These are phyloP conservation scores for Sparus aurata DNA, from an alignment of 2,797 vertebrate species.

Conservation along the genomic window DNA sequence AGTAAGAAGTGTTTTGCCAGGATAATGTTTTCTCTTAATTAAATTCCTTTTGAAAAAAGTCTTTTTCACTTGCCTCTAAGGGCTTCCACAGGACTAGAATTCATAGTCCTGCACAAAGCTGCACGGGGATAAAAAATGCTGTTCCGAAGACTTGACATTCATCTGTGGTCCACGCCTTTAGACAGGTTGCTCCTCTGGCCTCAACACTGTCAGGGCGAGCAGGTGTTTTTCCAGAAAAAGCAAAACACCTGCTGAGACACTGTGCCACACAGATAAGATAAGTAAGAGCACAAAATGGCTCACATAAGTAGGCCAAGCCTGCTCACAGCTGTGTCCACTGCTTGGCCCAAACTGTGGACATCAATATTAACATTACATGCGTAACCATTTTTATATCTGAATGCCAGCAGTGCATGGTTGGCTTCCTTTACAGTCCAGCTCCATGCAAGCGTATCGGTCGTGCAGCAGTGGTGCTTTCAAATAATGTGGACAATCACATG, in stretches of 20 bases:
- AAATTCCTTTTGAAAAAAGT: too few relatives aligned
- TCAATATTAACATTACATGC: neutral
- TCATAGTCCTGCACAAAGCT: too few relatives aligned
- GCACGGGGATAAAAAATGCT: too few relatives aligned
- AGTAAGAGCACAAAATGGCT: conserved; percentile 29
- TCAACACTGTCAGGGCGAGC: conserved; percentile 30
- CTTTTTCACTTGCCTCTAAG: too few relatives aligned
- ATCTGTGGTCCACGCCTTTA: conserved; percentile 8
- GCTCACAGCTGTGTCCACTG: conserved; percentile 10
- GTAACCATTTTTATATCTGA: neutral
- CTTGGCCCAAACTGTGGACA: neutral
- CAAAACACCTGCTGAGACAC: conserved; percentile 30
- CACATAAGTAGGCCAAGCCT: conserved; percentile 25
- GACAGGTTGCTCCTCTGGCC: conserved; percentile 11
- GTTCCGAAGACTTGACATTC: conserved; percentile 10
- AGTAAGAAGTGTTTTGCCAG: too few relatives aligned
- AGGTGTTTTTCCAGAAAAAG: conserved; percentile 36
- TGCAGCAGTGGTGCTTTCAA: neutral
- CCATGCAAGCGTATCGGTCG: neutral
- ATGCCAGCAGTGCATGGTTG: too few relatives aligned
- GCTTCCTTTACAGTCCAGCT: neutral
- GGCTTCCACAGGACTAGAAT: too few relatives aligned
- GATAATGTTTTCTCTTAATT: too few relatives aligned
- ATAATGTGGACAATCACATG: neutral
- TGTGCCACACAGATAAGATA: conserved; percentile 3